Evolutionary conservation across 2,888 invertebrate genomes (phyloP).

Genomic region (Bhutanitis thaidina): DNA sequence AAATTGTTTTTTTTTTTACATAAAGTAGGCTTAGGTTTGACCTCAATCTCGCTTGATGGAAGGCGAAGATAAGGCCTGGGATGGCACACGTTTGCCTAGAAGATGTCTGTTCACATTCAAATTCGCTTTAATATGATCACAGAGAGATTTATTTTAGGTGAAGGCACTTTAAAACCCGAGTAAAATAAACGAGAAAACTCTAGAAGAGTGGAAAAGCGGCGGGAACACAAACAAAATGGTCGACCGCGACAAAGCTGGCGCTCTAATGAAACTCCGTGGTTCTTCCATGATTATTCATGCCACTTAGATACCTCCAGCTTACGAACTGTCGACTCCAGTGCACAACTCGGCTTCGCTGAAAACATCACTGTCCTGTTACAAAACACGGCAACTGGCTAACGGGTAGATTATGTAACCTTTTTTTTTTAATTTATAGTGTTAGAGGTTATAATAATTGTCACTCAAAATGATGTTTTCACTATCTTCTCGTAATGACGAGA

Average conservation of each 20-base stretch:
- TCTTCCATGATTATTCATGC: conserved; percentile 70
- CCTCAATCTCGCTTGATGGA: no score
- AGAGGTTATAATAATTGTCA: no score
- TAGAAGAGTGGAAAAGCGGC: conserved; percentile 30
- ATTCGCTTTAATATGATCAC: background rate
- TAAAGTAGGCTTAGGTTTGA: no score
- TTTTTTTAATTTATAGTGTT: no score
- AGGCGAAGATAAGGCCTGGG: no score
- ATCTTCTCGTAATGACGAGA: no score
- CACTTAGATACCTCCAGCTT: conserved; percentile 36
- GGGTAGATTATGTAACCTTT: no score
- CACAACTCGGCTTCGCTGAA: conserved; percentile 26
- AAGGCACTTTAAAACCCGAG: conserved; percentile 1
- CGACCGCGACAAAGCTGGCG: conserved; percentile 24
- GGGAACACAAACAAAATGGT: conserved; percentile 26
- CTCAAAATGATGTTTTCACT: no score
- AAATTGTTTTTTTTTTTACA: no score
- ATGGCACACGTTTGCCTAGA: no score
- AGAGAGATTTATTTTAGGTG: background rate
- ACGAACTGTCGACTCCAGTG: conserved; percentile 27
- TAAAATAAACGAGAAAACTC: conserved; percentile 10
- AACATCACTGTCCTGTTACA: conserved; percentile 6
- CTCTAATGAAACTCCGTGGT: conserved; percentile 57
- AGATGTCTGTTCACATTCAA: background rate
- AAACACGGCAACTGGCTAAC: conserved; percentile 8